A percentile compares a stretch with the other conserved stretches of the same genome.
phyloP scores from a whole-genome alignment of 1,140 invertebrate species.

The Diachasma alloeum region DNA sequence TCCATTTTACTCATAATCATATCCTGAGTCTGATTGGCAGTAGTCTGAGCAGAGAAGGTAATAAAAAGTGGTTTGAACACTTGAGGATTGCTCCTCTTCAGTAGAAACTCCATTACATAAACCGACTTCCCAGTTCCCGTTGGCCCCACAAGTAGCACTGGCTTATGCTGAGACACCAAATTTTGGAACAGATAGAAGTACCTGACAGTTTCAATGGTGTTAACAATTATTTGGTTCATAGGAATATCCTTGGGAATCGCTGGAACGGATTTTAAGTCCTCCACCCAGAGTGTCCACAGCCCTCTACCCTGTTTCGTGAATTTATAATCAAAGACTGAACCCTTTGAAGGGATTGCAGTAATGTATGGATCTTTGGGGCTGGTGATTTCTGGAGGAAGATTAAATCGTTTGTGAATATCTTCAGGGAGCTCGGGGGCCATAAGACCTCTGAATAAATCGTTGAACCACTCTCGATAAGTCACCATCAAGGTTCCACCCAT shows the following conservation, averaged over 20 bases:
- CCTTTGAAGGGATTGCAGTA: slow-evolving; percentile 77
- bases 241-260: slow-evolving; percentile 87
- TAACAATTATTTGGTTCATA: slow-evolving; percentile 93
- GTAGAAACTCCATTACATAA: slow-evolving; percentile 85
- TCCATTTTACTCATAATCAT: slow-evolving; percentile 96
- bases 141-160: slow-evolving; percentile 87
- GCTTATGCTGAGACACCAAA: slow-evolving; percentile 82
- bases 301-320: slow-evolving; percentile 90
- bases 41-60: slow-evolving; percentile 94
- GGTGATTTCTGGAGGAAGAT: slow-evolving; percentile 65
- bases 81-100: slow-evolving; percentile 81
- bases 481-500: slow-evolving; percentile 83
- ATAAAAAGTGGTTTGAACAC: slow-evolving; percentile 86
- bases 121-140: slow-evolving; percentile 94
- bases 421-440: slow-evolving; percentile 78
- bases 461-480: slow-evolving; percentile 81
- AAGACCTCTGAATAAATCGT: slow-evolving; percentile 79
- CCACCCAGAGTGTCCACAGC: slow-evolving; percentile 89
- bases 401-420: slow-evolving; percentile 65
- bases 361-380: slow-evolving; percentile 77
- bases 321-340: slow-evolving; percentile 88
- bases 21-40: slow-evolving; percentile 94
- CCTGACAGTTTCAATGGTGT: slow-evolving; percentile 87
- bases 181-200: slow-evolving; percentile 81
- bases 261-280: slow-evolving; percentile 79